Evolutionary conservation across 1,140 invertebrate genomes (phyloP), one percentile per base, ranked within the genome.

Genomic region (Temnothorax nylanderi): DNA sequence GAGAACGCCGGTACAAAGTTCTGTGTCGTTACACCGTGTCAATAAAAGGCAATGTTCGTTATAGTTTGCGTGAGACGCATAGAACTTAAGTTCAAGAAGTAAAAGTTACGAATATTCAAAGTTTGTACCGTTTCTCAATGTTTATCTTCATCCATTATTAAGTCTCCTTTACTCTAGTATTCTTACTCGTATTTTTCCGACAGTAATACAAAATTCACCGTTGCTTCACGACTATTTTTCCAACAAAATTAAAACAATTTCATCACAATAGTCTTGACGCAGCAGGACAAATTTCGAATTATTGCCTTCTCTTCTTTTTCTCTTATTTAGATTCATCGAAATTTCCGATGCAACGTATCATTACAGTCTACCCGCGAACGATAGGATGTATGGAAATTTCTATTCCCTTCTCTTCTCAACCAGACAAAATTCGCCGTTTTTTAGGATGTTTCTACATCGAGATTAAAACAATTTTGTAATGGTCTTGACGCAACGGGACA

Each of bases 131-230:
- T 91, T 89, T 90, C 81, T 88, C 75, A 84, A 88, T 80, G 62
- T 89, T 58, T 88, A 86, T 90, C 89, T 90, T 88, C 80, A 93
- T 90, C 86, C 92, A 91, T 93, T 92, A 92, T 82, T 81, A 75
- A 54, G 65, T 87, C 41, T 78, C 62, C 64, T 88, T 26, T 32
- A 62, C 58, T 87, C 37, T 62, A 76, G n/a, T 77, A 21, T 85
- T 71, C 76, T 69, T 65, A 44, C 18, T 65, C 16, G 0, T 16
- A 32, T 3, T 47, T 62, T 84, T 13, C 49, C 32, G 86, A 90
- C 89, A 92, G 89, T 93, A 91, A 85, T 76, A 91, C 89, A 93
- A 93, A 94, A 93, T 90, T 89, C 65, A 78, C 56, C 89, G 87
- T 92, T 89, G 86, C 82, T 87, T 88, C 49, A 84, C 60, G 58